Base-by-base conservation (phyloP, 2,888 invertebrate genomes). In the Biston betularia region DNA sequence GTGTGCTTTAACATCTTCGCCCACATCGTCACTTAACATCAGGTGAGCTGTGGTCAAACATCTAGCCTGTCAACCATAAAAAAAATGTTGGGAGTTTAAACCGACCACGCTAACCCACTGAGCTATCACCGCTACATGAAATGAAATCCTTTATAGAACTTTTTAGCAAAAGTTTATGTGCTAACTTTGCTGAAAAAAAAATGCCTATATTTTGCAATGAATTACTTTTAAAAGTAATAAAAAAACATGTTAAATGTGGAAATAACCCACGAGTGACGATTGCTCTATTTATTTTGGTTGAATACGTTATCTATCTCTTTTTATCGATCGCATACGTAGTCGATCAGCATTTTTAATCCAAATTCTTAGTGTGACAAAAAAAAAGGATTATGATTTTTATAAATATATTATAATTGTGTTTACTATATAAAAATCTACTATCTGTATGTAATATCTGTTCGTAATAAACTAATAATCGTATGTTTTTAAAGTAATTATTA, bases 271-370 rank as follows among this genome's bases (percentile, higher is more conserved):
- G 8, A n/a, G 24, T 57, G 45, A 57, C 50, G 45, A 52, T 12
- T n/a, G n/a, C 10, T n/a, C 7, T 59, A 49, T 65, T 54, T 49
- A 54, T 59, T 54, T 65, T 65, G 64, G 54, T 54, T 44, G 35
- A n/a, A 49, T 54, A 59, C 40, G n/a, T 54, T 59, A 49, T 65
- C 53, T 58, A 40, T 35, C 42, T 14, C 6, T 33, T 38, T 10
- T 42, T 46, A 35, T 46, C 54, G 8, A 11, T 5, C 11, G 6
- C 46, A 34, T 40, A 35, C 15, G 35, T 45, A 56, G 33, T 33
- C 15, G 38, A 63, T 56, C 38, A 57, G 14, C 24, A 34, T 24
- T 40, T 49, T 42, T 63, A 45, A 63, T 63, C 56, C 50, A 50
- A 34, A 63, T 63, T 50, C 44, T 63, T 63, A 48, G 55, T 53